These are phyloP conservation scores for Drosophila pectinifera DNA, from an alignment of 1,140 invertebrate species.

Conservation along the genomic window DNA sequence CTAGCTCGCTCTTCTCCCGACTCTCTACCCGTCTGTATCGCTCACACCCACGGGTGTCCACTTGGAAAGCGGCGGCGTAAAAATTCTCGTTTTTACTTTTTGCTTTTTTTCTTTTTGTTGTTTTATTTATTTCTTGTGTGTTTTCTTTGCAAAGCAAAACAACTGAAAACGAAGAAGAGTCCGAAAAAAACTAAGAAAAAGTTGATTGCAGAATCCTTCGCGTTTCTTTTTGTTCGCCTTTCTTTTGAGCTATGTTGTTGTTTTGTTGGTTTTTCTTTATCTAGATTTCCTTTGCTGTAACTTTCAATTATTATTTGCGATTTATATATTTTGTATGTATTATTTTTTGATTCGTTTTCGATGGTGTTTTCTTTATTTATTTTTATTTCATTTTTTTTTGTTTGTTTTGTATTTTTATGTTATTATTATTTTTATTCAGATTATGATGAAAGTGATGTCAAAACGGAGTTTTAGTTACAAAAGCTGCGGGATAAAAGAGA, in stretches of 20 bases:
- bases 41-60: conserved; percentile 47
- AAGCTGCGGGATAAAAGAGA: conserved; percentile 86
- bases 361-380: conserved; percentile 76
- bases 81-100: conserved; percentile 36
- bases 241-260: conserved; percentile 74
- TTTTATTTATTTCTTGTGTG: conserved; percentile 26
- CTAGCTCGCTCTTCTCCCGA: conserved; percentile 9
- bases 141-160: conserved; percentile 54
- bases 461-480: conserved; percentile 90
- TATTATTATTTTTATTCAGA: conserved; percentile 83
- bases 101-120: conserved; percentile 27
- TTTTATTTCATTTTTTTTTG: conserved; percentile 60
- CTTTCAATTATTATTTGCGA: conserved; percentile 69
- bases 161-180: conserved; percentile 68
- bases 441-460: conserved; percentile 85
- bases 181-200: conserved; percentile 75
- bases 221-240: conserved; percentile 61
- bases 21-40: conserved; percentile 43
- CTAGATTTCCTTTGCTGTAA: conserved; percentile 51
- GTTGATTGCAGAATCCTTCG: conserved; percentile 61
- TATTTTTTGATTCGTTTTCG: conserved; percentile 84
- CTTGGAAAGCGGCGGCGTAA: conserved; percentile 27
- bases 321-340: conserved; percentile 65
- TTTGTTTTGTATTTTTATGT: conserved; percentile 63
- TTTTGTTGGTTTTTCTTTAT: conserved; percentile 49